Conservation (phyloP, 2,113 vertebrate species). For the Calyptommatus sinebrachiatus region DNA sequence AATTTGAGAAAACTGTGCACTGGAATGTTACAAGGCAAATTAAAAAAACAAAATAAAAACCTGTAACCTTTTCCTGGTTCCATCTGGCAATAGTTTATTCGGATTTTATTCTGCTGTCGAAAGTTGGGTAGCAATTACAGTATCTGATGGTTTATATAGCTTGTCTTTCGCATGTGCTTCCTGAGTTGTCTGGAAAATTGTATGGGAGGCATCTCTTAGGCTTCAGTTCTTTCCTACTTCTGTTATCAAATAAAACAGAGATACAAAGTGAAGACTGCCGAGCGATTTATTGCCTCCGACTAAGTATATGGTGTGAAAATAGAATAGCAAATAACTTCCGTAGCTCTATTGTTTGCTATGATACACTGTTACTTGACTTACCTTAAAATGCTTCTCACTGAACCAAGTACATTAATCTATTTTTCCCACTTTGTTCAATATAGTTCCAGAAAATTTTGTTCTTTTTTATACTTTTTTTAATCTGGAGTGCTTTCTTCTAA, state of each 20-base stretch:
- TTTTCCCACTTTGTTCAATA: neutral
- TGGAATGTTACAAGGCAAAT: neutral
- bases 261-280: conserved; percentile 20
- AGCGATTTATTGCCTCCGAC: neutral
- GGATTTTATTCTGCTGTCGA: neutral
- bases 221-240: neutral
- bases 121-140: too few species aligned
- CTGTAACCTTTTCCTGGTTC: too few species aligned
- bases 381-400: neutral
- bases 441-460: neutral
- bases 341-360: neutral
- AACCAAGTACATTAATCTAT: neutral
- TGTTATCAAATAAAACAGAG: conserved; percentile 10
- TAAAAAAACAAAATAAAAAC: neutral
- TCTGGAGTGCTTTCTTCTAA: neutral
- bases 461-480: neutral
- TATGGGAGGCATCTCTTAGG: neutral
- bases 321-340: conserved; percentile 16
- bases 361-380: neutral
- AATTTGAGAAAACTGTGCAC: neutral
- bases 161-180: neutral
- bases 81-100: neutral
- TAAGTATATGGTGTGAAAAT: conserved; percentile 24
- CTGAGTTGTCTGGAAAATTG: neutral
- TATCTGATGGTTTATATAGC: neutral